Evolutionary conservation across 2,113 vertebrate species (phyloP).

Genomic region (Vicugna pacos): DNA sequence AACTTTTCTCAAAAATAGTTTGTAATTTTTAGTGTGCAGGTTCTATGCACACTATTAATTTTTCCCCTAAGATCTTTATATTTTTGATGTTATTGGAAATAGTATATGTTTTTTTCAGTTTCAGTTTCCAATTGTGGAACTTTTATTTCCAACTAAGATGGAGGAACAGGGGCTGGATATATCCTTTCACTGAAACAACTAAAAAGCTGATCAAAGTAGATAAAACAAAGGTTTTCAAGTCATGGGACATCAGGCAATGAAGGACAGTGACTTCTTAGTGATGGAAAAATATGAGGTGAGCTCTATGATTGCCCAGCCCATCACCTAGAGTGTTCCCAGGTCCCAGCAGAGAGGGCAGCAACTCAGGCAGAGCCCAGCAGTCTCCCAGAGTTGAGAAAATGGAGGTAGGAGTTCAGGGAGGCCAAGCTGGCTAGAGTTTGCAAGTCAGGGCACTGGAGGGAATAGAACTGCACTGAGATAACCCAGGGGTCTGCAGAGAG

Average conservation of each 20-base stretch:
- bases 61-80: not conserved
- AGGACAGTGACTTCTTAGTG: not conserved
- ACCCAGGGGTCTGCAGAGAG: not conserved
- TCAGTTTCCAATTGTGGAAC: not conserved
- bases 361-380: not conserved
- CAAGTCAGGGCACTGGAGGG: not conserved
- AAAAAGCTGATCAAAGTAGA: not conserved
- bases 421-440: not conserved
- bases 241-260: not conserved
- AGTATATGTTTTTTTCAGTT: not conserved
- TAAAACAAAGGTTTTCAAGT: not conserved
- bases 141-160: not conserved
- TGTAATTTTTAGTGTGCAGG: not conserved
- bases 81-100: slow-evolving; percentile 32
- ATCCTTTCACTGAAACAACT: not conserved
- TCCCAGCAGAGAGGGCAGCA: not conserved
- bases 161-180: not conserved
- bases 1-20: slow-evolving; percentile 36
- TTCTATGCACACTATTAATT: not conserved
- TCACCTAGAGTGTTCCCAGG: not conserved
- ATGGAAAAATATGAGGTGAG: not conserved
- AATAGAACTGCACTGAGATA: not conserved
- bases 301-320: not conserved
- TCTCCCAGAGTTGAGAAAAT: not conserved
- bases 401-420: not conserved